Percentiles rank a stretch among this genome's conserved stretches.
These are phyloP conservation scores for Notodromas monacha DNA, from an alignment of 2,888 invertebrate genomes.

Conservation along the genomic window DNA sequence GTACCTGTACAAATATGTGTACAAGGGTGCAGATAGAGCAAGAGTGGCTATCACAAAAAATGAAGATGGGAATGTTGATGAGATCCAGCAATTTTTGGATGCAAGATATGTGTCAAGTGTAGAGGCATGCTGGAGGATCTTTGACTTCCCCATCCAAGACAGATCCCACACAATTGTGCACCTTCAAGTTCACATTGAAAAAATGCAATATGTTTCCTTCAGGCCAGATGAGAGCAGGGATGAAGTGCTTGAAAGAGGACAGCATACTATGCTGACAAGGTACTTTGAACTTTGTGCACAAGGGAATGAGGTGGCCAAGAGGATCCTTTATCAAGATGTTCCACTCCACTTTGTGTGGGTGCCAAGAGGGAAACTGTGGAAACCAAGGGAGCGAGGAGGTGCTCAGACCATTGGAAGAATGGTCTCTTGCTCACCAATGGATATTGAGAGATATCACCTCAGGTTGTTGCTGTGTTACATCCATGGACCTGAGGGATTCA, in stretches of 20 bases:
- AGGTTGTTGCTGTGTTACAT: slow-evolving; percentile 12
- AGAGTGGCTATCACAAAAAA: too few relatives aligned
- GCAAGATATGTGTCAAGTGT: slow-evolving; percentile 13
- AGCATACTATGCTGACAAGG: slow-evolving; percentile 11
- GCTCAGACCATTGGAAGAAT: slow-evolving; percentile 12
- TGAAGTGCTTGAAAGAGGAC: too few relatives aligned
- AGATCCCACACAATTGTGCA: slow-evolving; percentile 13
- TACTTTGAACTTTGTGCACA: slow-evolving; percentile 12
- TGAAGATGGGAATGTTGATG: too few relatives aligned
- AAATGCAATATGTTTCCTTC: too few relatives aligned
- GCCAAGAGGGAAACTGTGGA: too few relatives aligned
- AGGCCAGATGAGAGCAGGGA: too few relatives aligned
- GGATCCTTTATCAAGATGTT: slow-evolving; percentile 11
- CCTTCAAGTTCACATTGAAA: slow-evolving; percentile 15
- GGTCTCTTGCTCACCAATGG: slow-evolving; percentile 12
- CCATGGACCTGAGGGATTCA: too few relatives aligned
- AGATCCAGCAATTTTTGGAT: too few relatives aligned
- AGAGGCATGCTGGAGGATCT: slow-evolving; percentile 13
- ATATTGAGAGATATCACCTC: slow-evolving; percentile 12
- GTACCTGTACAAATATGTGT: slow-evolving; percentile 11
- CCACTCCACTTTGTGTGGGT: slow-evolving; percentile 10
- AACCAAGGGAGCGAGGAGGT: too few relatives aligned
- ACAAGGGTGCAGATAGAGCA: too few relatives aligned
- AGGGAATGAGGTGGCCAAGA: slow-evolving; percentile 8
- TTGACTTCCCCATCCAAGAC: slow-evolving; percentile 12